phyloP scores from a whole-genome alignment of 2,113 vertebrate genomes.

The Anser cygnoides region DNA sequence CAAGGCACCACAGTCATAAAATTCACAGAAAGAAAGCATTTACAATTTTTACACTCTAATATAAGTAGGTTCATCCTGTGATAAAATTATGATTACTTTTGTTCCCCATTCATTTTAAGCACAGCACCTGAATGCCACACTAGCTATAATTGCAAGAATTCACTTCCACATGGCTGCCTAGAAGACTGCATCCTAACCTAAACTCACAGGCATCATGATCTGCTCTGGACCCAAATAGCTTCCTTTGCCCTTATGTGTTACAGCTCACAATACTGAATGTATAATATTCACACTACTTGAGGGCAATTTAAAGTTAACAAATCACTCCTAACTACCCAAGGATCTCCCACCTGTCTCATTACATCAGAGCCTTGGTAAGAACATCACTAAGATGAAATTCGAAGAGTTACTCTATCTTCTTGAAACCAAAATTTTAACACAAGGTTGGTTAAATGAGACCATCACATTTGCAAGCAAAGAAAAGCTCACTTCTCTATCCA shows the following conservation, averaged over 20 bases:
- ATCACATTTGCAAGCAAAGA: neutral
- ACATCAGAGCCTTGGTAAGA: too few relatives aligned
- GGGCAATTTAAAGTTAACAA: too few relatives aligned
- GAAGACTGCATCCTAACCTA: neutral
- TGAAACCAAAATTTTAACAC: neutral
- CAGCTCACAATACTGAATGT: neutral
- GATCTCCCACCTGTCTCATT: too few relatives aligned
- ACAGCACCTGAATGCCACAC: neutral
- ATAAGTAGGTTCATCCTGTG: neutral
- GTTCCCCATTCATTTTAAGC: neutral
- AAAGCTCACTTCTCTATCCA: neutral
- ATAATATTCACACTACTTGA: neutral
- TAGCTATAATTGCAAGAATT: neutral
- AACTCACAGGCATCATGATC: neutral
- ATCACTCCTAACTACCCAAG: too few relatives aligned
- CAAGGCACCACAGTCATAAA: neutral
- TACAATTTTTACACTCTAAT: neutral
- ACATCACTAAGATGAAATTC: too few relatives aligned
- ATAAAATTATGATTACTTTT: neutral
- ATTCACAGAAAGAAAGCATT: neutral
- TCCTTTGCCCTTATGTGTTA: neutral
- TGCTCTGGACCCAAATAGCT: neutral
- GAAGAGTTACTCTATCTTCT: too few relatives aligned
- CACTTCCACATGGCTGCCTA: neutral
- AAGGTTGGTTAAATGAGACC: neutral